Evolutionary conservation across 1,140 invertebrate genomes (phyloP).

Genomic region (Euwallacea similis): DNA sequence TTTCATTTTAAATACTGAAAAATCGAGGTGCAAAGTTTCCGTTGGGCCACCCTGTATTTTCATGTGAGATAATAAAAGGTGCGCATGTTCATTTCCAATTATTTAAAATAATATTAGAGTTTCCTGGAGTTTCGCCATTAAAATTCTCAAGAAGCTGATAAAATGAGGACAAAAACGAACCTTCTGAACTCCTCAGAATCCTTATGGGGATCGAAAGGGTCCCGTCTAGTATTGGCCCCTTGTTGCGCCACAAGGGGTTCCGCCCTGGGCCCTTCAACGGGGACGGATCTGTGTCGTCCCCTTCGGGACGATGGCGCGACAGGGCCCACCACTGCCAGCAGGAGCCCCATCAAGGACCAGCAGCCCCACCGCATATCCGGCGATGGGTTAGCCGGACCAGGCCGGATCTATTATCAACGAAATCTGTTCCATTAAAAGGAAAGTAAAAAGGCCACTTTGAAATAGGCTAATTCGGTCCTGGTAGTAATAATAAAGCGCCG

Average conservation of each 20-base stretch:
- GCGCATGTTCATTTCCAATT: too few species aligned
- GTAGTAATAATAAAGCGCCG: background rate
- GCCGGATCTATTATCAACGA: slow-evolving; percentile 13
- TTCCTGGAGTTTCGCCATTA: background rate
- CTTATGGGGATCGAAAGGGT: slow-evolving; percentile 53
- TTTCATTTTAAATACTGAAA: too few species aligned
- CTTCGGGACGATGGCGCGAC: slow-evolving; percentile 45
- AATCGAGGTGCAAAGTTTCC: too few species aligned
- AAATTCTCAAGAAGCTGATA: background rate
- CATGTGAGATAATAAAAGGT: too few species aligned
- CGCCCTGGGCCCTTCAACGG: slow-evolving; percentile 47
- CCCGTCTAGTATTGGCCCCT: slow-evolving; percentile 48
- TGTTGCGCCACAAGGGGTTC: slow-evolving; percentile 40
- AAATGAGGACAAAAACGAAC: slow-evolving; percentile 3
- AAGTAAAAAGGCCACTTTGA: too few species aligned
- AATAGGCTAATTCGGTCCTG: too few species aligned
- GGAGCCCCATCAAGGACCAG: slow-evolving; percentile 42
- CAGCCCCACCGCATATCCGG: slow-evolving; percentile 32
- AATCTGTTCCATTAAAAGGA: too few species aligned
- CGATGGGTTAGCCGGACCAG: slow-evolving; percentile 25
- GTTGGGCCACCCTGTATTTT: too few species aligned
- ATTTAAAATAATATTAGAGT: too few species aligned
- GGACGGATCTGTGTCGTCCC: slow-evolving; percentile 49
- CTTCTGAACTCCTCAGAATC: slow-evolving; percentile 53
- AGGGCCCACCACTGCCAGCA: slow-evolving; percentile 40